Evolutionary conservation across 2,797 vertebrate genomes (phyloP).

Genomic region (Mormyrops boulengeri): DNA sequence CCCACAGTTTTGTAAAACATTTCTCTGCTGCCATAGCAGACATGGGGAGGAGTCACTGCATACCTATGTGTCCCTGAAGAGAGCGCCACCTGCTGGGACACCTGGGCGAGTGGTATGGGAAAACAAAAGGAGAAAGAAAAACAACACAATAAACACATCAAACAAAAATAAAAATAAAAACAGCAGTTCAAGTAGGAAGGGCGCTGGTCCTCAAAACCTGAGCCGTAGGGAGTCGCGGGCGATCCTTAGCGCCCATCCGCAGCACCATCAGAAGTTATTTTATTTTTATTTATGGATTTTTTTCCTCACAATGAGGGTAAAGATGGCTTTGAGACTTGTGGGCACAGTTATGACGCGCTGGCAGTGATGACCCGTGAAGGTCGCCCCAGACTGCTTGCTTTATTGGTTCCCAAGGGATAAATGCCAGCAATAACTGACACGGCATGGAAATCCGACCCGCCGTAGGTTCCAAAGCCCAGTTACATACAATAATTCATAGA

Average conservation of each 20-base stretch:
- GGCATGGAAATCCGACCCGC: background rate
- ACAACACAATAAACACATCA: background rate
- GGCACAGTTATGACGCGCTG: background rate
- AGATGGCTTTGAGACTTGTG: conserved; percentile 21
- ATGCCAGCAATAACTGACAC: background rate
- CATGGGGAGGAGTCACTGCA: background rate
- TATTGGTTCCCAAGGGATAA: background rate
- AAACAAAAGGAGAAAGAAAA: background rate
- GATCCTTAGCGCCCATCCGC: conserved; percentile 52
- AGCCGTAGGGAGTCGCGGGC: conserved; percentile 31
- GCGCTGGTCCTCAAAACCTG: conserved; percentile 48
- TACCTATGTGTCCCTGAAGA: background rate
- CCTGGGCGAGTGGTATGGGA: background rate
- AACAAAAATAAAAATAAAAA: conserved; percentile 21
- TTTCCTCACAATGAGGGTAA: conserved; percentile 32
- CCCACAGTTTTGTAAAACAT: background rate
- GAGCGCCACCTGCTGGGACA: background rate
- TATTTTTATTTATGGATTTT: conserved; percentile 23
- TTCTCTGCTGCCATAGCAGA: background rate
- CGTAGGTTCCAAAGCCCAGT: background rate
- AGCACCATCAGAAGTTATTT: conserved; percentile 33
- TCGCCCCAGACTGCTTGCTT: background rate
- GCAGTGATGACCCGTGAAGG: background rate
- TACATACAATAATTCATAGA: background rate
- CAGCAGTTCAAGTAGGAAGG: conserved; percentile 49